Evolutionary conservation across 2,113 vertebrate species (phyloP).

Genomic region (Rallus limicola): DNA sequence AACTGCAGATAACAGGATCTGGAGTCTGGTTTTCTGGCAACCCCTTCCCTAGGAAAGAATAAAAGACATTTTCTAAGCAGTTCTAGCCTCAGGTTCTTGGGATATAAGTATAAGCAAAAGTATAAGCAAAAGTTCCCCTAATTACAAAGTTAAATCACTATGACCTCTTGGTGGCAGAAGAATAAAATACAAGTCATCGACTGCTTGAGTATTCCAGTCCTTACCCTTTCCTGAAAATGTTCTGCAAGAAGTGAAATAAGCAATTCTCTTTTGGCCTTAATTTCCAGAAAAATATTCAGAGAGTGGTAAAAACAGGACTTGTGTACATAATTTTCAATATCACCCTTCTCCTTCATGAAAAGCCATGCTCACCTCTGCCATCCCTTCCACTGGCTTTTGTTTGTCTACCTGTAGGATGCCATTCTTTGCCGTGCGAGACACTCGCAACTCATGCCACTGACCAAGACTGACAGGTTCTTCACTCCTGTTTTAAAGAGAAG

Average conservation of each 20-base stretch:
- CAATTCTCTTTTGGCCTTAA: not conserved
- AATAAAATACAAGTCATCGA: not conserved
- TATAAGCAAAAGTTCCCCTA: not conserved
- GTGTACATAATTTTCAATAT: not conserved
- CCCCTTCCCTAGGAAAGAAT: not conserved
- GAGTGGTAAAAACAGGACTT: not conserved
- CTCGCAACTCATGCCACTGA: slow-evolving; percentile 88
- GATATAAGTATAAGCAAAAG: not conserved
- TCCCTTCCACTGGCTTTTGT: slow-evolving; percentile 86
- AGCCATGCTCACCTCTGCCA: slow-evolving; percentile 84
- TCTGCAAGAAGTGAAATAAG: not conserved
- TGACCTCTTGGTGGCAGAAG: not conserved
- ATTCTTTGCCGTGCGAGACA: slow-evolving; percentile 92
- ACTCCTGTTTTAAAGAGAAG: slow-evolving; percentile 78
- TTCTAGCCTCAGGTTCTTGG: not conserved
- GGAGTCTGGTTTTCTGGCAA: not conserved
- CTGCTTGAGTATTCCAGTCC: not conserved
- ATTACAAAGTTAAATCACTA: not conserved
- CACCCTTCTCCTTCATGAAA: not conserved
- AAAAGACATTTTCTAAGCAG: not conserved
- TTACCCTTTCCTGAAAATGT: not conserved
- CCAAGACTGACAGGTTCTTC: slow-evolving; percentile 83
- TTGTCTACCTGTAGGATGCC: slow-evolving; percentile 92
- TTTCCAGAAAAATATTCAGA: not conserved
- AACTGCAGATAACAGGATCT: not conserved